phyloP scores from a whole-genome alignment of 2,888 invertebrate genomes.

The Agrypnus murinus region DNA sequence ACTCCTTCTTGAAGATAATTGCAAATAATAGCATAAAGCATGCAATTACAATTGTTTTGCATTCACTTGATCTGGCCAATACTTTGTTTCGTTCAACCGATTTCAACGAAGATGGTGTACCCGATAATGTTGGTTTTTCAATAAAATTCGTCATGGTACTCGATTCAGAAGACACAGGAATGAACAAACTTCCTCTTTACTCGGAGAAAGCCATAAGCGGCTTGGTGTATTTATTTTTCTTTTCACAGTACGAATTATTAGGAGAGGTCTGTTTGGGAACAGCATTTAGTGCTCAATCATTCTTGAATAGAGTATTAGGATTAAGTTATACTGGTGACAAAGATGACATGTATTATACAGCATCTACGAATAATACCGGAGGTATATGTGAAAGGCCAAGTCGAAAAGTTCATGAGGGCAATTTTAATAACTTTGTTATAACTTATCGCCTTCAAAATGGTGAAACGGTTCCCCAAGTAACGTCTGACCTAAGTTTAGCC shows the following conservation, averaged over 20 bases:
- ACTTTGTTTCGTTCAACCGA: slow-evolving; percentile 74
- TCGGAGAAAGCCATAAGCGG: slow-evolving; percentile 67
- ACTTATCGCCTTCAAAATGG: slow-evolving; percentile 69
- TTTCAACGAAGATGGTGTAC: slow-evolving; percentile 73
- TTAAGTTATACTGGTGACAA: slow-evolving; percentile 71
- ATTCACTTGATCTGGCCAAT: slow-evolving; percentile 73
- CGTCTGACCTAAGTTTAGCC: slow-evolving; percentile 65
- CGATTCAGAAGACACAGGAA: slow-evolving; percentile 70
- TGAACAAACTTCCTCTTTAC: slow-evolving; percentile 69
- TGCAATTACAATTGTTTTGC: slow-evolving; percentile 71
- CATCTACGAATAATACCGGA: slow-evolving; percentile 71
- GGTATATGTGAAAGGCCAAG: slow-evolving; percentile 73
- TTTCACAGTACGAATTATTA: slow-evolving; percentile 70
- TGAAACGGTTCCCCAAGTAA: slow-evolving; percentile 71
- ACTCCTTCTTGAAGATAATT: slow-evolving; percentile 71
- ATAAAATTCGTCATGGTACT: slow-evolving; percentile 73
- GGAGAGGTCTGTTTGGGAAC: slow-evolving; percentile 74
- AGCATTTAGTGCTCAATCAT: slow-evolving; percentile 74
- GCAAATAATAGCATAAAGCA: slow-evolving; percentile 71
- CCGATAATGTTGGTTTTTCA: slow-evolving; percentile 75
- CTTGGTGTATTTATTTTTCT: slow-evolving; percentile 70
- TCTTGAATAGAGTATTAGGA: slow-evolving; percentile 68
- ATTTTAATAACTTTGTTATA: slow-evolving; percentile 73
- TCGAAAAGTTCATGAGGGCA: slow-evolving; percentile 68
- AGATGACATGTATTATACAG: slow-evolving; percentile 63